Base-by-base conservation (phyloP, 2,888 invertebrate species). In the Sesia bembeciformis region DNA sequence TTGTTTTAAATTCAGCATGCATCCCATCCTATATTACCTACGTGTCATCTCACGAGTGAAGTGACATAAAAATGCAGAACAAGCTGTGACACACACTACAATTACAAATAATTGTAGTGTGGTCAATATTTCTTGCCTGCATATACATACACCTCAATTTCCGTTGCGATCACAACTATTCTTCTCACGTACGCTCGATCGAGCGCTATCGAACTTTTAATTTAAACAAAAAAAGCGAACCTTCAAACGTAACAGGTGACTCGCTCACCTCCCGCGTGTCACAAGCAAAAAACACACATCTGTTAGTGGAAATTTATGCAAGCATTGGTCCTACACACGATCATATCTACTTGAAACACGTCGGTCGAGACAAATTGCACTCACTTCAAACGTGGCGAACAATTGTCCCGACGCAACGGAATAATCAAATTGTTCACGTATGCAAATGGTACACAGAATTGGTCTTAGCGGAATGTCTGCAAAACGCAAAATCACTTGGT, bases 261-360 rank as follows among this genome's bases (percentile, higher is more conserved):
- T 70, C 61, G 64, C 61, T 74, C 74, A 81, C 82, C 84, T 78
- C 78, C 83, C 74, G 77, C 72, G 73, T 62, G 62, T 66, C 62
- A 65, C 63, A 63, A 64, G 72, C 76, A 84, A 84, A 84, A 73
- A 87, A 81, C 70, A 68, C 69, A 78, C 84, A 84, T 82, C 78
- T 81, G 84, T 78, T 78, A 64, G 72, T 77, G 70, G 74, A 78
- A 81, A 81, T 78, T 74, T 77, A 81, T 79, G 79, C 81, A 83
- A 78, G 77, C 75, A 74, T 76, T 66, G 74, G 66, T 74, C 73
- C 74, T 73, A 78, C 77, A 80, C 76, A 81, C 78, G 87, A 87
- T 87, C 78, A 87, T 88, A 86, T 87, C 86, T 82, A 78, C 78
- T 81, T 81, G 81, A 80, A 78, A 78, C 76, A 80, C 76, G 81